phyloP scores from a whole-genome alignment of 2,113 vertebrate genomes.

The Hystrix brachyura region DNA sequence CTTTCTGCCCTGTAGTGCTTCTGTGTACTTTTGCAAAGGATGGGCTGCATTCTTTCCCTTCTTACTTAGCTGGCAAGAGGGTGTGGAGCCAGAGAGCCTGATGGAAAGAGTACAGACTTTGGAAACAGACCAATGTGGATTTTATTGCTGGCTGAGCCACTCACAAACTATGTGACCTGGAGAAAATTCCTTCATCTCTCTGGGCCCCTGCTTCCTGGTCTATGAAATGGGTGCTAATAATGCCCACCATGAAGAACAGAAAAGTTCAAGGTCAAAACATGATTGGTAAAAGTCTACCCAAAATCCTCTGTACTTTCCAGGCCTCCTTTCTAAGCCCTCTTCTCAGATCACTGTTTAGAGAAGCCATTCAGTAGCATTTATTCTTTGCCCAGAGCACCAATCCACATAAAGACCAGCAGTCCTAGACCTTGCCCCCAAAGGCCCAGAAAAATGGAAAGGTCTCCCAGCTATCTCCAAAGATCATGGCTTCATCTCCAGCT shows the following conservation, averaged over 20 bases:
- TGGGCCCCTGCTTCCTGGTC: not conserved
- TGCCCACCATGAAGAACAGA: not conserved
- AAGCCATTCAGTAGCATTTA: not conserved
- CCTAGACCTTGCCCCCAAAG: not conserved
- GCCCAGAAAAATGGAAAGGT: slow-evolving; percentile 28
- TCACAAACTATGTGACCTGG: not conserved
- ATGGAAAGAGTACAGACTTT: not conserved
- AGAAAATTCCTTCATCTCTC: not conserved
- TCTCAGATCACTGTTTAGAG: not conserved
- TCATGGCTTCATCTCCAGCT: not conserved
- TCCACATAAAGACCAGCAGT: slow-evolving; percentile 47
- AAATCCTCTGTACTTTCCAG: not conserved
- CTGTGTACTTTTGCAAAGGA: not conserved
- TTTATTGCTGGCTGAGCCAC: not conserved
- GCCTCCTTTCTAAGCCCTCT: not conserved
- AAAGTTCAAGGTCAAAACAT: not conserved
- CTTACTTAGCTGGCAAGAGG: not conserved
- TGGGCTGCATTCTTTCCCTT: not conserved
- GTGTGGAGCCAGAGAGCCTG: not conserved
- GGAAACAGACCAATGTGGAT: not conserved
- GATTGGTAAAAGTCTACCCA: not conserved
- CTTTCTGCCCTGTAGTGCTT: not conserved
- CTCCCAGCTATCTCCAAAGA: not conserved
- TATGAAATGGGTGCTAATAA: not conserved
- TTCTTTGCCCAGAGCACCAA: slow-evolving; percentile 12